Evolutionary conservation across 2,797 vertebrate genomes (phyloP).

Genomic region (Clamator glandarius): DNA sequence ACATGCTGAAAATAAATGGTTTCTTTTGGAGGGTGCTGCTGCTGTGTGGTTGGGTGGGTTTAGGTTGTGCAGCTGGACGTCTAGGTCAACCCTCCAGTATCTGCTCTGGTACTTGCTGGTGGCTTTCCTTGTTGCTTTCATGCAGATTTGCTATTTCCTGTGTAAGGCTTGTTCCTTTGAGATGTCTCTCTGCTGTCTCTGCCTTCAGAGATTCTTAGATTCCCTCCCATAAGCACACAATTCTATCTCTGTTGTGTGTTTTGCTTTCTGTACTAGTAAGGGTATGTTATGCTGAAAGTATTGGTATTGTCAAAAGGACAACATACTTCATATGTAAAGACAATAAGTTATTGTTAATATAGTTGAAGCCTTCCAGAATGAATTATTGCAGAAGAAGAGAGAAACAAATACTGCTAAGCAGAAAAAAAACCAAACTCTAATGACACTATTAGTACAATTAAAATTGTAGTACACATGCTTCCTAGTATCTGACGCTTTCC

Average conservation of each 20-base stretch:
- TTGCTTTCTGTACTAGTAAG: neutral
- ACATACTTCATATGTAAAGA: neutral
- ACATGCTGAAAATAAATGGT: neutral
- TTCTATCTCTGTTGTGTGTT: neutral
- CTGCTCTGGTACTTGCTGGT: neutral
- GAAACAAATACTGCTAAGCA: neutral
- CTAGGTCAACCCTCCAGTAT: too few relatives aligned
- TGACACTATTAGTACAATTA: neutral
- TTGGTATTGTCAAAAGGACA: neutral
- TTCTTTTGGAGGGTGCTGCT: neutral
- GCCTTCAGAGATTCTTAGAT: neutral
- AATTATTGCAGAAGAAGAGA: neutral
- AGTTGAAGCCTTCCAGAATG: neutral
- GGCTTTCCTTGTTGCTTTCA: neutral
- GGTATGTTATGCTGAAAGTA: neutral
- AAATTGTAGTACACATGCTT: neutral
- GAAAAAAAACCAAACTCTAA: neutral
- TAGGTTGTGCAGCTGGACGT: neutral
- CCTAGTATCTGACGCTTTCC: neutral
- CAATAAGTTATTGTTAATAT: neutral
- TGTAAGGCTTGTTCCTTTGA: neutral
- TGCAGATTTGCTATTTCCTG: neutral
- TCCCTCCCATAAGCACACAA: neutral
- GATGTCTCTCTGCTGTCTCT: neutral
- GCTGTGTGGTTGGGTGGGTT: neutral